Percentiles rank a stretch among this genome's conserved stretches.
These are phyloP conservation scores for Caenorhabditis remanei DNA, from an alignment of 1,140 invertebrate species.

Conservation along the genomic window DNA sequence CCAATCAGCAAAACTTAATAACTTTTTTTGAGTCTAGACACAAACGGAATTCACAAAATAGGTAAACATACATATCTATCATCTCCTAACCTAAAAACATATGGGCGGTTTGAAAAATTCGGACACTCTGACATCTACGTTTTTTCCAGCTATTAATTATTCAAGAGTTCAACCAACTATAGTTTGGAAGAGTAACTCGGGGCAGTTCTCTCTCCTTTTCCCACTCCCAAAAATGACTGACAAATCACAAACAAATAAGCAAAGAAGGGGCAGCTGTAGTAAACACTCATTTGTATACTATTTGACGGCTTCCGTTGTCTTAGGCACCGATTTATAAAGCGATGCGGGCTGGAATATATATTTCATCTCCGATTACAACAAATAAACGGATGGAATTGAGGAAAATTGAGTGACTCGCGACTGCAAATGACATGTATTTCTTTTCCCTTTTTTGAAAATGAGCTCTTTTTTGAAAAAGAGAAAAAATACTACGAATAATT, in stretches of 20 bases:
- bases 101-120: too few species aligned
- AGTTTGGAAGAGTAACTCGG: constrained; percentile 6
- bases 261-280: constrained; percentile 2
- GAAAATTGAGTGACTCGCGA: not conserved
- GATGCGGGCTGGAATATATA: not conserved
- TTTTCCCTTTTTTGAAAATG: not conserved
- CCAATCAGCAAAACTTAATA: too few species aligned
- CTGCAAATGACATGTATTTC: constrained; percentile 44
- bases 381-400: not conserved
- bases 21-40: too few species aligned
- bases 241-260: constrained; percentile 47
- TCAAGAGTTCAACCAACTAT: constrained; percentile 54
- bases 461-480: not conserved
- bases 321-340: not conserved
- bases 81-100: too few species aligned
- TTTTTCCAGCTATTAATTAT: constrained; percentile 6
- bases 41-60: too few species aligned
- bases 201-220: not conserved
- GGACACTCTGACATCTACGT: constrained; percentile 20
- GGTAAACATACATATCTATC: too few species aligned
- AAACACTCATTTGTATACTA: constrained; percentile 41
- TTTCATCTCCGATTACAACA: constrained; percentile 38
- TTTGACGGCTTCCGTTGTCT: constrained; percentile 17
- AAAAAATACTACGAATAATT: constrained; percentile 38
- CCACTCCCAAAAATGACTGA: constrained; percentile 40